Conservation (phyloP, 2,113 vertebrate genomes). For the Platichthys flesus region DNA sequence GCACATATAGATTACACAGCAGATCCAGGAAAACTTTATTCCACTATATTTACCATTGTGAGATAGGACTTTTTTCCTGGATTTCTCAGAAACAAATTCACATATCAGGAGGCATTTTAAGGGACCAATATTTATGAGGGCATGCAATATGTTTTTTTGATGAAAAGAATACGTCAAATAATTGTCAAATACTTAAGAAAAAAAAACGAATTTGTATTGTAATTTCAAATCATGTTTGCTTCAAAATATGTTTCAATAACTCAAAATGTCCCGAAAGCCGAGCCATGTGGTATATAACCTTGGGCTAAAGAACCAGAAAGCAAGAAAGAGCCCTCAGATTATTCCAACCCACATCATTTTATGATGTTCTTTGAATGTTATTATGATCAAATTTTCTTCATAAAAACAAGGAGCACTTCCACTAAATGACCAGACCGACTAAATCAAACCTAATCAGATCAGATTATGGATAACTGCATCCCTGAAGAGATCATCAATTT, state of each 20-base stretch:
- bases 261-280: not conserved
- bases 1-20: no score
- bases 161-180: slow-evolving; percentile 5
- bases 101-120: no score
- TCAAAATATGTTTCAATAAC: not conserved
- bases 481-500: not conserved
- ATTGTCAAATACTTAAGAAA: not conserved
- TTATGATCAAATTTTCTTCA: not conserved
- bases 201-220: not conserved
- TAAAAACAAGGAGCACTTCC: not conserved
- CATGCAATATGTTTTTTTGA: not conserved
- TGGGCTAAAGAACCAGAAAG: not conserved
- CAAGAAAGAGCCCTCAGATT: not conserved
- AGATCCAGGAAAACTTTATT: no score
- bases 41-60: no score
- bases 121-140: no score
- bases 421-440: not conserved
- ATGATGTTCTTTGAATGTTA: not conserved
- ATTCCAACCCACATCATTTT: not conserved
- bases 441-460: not conserved
- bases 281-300: no score
- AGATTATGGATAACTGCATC: slow-evolving; percentile 7
- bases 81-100: no score
- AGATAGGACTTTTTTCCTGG: no score
- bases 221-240: not conserved